Evolutionary conservation across 1,140 invertebrate species (phyloP), one percentile per base, ranked within the genome.

Genomic region (Drosophila navojoa): DNA sequence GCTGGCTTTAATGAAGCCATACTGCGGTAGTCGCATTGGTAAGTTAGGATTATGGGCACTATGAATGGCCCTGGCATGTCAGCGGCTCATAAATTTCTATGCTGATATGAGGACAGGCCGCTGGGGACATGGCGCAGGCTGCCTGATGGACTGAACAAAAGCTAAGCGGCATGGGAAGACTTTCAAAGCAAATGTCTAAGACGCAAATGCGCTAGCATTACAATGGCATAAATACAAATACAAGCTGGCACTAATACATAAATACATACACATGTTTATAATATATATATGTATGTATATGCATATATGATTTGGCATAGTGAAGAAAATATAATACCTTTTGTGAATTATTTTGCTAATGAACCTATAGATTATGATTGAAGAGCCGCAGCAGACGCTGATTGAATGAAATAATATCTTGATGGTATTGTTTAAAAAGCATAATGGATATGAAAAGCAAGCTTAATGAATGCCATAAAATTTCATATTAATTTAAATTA

Each of bases 1-100:
- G n/a, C 38, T 61, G 74, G 61, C 77, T 86, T 77, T 86, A 86
- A 85, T 85, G 81, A 85, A 85, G 81, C 77, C 77, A 85, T 84
- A 76, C 64, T 64, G 40, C 44, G 45, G 52, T 38, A 69, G 55
- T 57, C 38, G 57, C 40, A 25, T 35, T 45, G 10, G 13, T 57
- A 64, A 66, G 72, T 85, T 73, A 67, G 77, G 81, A 85, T 80
- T 85, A 84, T 74, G 69, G 64, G 64, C 81, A 76, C 71, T 67
- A 63, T 80, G 50, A 85, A 85, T 80, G 52, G 80, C 73, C 53
- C 62, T 84, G 72, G 80, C 80, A 85, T 84, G 80, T 84, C 80
- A 85, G 77, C 77, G 81, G 77, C 62, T 84, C 80, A 84, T 84
- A 84, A 84, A 80, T 79, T 73, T 67, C 64, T 29, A 64, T 63